These are phyloP conservation scores for Oncorhynchus masou DNA, from an alignment of 2,113 vertebrate species.

Conservation along the genomic window DNA sequence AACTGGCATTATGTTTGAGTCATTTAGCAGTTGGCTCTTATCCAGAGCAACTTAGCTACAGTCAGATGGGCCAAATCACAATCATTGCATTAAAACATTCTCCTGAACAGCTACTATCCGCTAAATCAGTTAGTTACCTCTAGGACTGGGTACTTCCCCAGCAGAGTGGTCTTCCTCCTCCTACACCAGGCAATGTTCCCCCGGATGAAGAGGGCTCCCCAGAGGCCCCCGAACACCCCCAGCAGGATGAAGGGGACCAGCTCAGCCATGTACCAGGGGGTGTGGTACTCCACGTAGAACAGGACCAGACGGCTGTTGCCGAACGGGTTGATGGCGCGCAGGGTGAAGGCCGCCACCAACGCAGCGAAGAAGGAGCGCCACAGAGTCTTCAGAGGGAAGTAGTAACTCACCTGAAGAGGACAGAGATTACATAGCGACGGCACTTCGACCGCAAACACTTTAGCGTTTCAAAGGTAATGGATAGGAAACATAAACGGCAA, in stretches of 20 bases:
- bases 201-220: constrained; percentile 95
- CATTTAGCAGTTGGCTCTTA: too few relatives aligned
- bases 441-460: background rate
- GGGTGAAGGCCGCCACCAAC: constrained; percentile 92
- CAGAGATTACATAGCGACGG: too few relatives aligned
- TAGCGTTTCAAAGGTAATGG: background rate
- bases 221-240: constrained; percentile 92
- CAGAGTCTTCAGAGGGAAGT: constrained; percentile 94
- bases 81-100: too few relatives aligned
- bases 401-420: constrained; percentile 88
- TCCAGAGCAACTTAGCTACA: too few relatives aligned
- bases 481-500: too few relatives aligned
- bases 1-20: too few relatives aligned
- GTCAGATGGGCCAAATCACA: too few relatives aligned
- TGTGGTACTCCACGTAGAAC: constrained; percentile 97
- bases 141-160: constrained; percentile 93
- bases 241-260: constrained; percentile 96
- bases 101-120: too few relatives aligned
- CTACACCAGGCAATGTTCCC: constrained; percentile 98
- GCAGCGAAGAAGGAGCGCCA: constrained; percentile 99
- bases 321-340: constrained; percentile 97
- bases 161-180: constrained; percentile 87
- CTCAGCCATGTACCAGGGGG: constrained; percentile 97
- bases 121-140: constrained; percentile 34
- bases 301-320: constrained; percentile 95